phyloP scores from a whole-genome alignment of 2,888 invertebrate species.

The Campoplex nolae region DNA sequence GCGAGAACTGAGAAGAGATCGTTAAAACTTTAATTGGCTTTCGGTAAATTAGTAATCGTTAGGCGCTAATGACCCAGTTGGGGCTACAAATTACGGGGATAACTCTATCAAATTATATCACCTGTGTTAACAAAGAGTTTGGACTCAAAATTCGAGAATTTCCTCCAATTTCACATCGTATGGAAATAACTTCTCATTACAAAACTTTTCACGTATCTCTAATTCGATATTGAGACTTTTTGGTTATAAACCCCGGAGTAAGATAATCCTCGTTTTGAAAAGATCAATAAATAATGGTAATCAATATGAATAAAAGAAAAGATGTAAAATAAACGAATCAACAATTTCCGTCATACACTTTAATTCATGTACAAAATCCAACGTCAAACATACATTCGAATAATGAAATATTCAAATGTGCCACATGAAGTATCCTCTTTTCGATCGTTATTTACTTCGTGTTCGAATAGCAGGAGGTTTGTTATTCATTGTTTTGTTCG shows the following conservation, averaged over 20 bases:
- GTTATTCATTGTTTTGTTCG: neutral
- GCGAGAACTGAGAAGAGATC: conserved; percentile 59
- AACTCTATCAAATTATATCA: conserved; percentile 66
- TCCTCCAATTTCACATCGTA: neutral
- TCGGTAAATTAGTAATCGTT: conserved; percentile 76
- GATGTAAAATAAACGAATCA: neutral
- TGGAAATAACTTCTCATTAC: neutral
- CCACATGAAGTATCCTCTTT: neutral
- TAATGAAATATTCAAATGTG: neutral
- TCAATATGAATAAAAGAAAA: neutral
- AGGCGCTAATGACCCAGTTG: conserved; percentile 68
- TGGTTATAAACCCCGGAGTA: neutral
- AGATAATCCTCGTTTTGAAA: neutral
- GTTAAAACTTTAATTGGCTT: conserved; percentile 75
- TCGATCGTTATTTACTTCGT: neutral
- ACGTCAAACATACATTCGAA: neutral
- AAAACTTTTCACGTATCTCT: neutral
- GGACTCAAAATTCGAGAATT: neutral
- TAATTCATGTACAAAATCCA: neutral
- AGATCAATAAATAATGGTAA: no score
- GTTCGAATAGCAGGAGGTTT: neutral
- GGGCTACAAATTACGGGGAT: conserved; percentile 70
- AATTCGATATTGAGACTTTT: neutral
- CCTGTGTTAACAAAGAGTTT: conserved; percentile 4
- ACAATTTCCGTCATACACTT: neutral